Conservation (phyloP, 2,113 vertebrate genomes). For the Vulpes vulpes region DNA sequence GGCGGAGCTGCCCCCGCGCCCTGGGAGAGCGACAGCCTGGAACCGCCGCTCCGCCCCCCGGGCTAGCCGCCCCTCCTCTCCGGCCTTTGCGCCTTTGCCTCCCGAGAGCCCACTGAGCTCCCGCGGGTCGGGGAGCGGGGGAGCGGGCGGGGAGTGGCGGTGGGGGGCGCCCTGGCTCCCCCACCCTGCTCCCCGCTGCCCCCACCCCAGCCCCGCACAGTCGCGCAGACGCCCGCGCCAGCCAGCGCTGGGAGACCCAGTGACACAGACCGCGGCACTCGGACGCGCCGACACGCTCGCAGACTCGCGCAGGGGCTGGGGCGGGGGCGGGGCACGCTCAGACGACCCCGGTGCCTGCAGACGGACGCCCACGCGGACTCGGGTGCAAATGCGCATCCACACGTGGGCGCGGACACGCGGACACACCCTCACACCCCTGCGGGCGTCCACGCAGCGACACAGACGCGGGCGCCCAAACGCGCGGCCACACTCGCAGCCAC, state of each 20-base stretch:
- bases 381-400: not conserved
- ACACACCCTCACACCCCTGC: not conserved
- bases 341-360: not conserved
- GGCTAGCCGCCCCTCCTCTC: conserved; percentile 47
- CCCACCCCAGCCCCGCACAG: not conserved
- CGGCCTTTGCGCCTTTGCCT: conserved; percentile 50
- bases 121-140: fast-evolving
- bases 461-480: not conserved
- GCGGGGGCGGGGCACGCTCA: not conserved
- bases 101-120: not conserved
- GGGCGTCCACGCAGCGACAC: not conserved
- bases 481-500: not conserved
- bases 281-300: not conserved
- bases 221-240: not conserved
- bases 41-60: fast-evolving
- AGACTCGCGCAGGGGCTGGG: not conserved
- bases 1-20: not conserved
- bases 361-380: not conserved
- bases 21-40: not conserved
- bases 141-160: fast-evolving
- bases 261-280: not conserved
- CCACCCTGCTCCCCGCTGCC: not conserved
- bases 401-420: not conserved
- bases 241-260: not conserved
- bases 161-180: not conserved